Evolutionary conservation across 2,888 invertebrate genomes (phyloP), one percentile per base, ranked within the genome.

Genomic region (Orthonevra nobilis): DNA sequence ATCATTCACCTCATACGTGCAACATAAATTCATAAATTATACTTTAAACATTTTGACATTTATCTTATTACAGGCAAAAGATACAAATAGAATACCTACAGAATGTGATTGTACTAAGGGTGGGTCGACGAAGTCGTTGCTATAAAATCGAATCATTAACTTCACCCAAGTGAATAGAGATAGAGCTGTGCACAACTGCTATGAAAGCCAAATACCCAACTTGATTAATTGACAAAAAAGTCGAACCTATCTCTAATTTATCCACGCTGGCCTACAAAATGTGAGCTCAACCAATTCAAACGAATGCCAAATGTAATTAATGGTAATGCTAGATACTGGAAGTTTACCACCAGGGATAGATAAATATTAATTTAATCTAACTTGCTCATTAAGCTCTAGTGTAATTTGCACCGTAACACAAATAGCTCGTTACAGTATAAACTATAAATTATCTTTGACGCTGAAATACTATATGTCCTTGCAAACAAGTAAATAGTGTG

Each of bases 301-400:
- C 38, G 42, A 69, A 69, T 69, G 50, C 15, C 40, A 63, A 63
- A 75, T 56, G 56, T 75, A 69, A 69, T 75, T 61, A 63, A 63
- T 48, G 48, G 4, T 56, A 74, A 38, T 30, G 20, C 15, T 48
- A 32, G 10, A 32, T 40, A 42, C 10, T 46, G 46, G 63, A 75
- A 60, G 56, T 42, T 52, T 50, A 34, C 63, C 26, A 23, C 9
- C 3, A 12, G 44, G 36, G 40, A 63, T 63, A 48, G 30, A 75
- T 69, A 75, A 61, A 75, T 46, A 75, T 69, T 69, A 75, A 56
- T 48, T 69, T 56, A 40, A 52, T 75, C 69, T 44, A 73, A 64
- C 40, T 56, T 48, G 54, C 30, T 75, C 74, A 75, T 69, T 69
- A 69, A 42, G 32, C 46, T 32, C 23, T 14, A 15, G 15, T 50